phyloP scores from a whole-genome alignment of 2,797 vertebrate genomes.

The Hoplostethus mediterraneus region DNA sequence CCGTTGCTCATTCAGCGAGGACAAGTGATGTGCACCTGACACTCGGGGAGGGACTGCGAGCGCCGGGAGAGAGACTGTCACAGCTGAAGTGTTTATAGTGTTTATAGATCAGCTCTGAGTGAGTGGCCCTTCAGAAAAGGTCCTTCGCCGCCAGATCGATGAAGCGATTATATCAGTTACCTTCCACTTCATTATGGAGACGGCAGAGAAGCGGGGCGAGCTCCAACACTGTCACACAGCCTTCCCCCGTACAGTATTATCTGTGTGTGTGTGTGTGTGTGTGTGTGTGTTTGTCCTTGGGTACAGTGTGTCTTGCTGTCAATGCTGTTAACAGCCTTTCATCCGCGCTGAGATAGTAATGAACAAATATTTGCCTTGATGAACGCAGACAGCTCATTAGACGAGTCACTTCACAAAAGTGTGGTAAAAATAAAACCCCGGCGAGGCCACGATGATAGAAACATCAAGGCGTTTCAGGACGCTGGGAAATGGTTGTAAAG shows the following conservation, averaged over 20 bases:
- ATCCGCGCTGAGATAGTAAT: constrained; percentile 32
- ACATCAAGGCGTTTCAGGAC: background rate
- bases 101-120: constrained; percentile 66
- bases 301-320: constrained; percentile 21
- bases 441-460: constrained; percentile 13
- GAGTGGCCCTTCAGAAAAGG: constrained; percentile 56
- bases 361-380: constrained; percentile 63
- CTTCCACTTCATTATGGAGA: constrained; percentile 62
- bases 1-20: constrained; percentile 18
- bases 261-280: background rate
- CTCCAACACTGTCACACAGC: background rate
- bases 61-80: constrained; percentile 34
- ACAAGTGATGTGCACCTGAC: constrained; percentile 37
- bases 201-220: background rate
- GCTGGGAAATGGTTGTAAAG: too few relatives aligned
- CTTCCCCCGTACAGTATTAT: background rate
- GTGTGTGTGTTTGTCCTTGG: constrained; percentile 42
- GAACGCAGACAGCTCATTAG: constrained; percentile 65
- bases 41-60: constrained; percentile 27
- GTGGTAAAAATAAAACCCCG: constrained; percentile 25
- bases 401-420: constrained; percentile 46
- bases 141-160: constrained; percentile 55
- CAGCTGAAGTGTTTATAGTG: constrained; percentile 48
- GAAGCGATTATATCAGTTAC: constrained; percentile 63
- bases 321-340: constrained; percentile 52